phyloP scores from a whole-genome alignment of 2,113 vertebrate species.

The Ceratotherium simum region DNA sequence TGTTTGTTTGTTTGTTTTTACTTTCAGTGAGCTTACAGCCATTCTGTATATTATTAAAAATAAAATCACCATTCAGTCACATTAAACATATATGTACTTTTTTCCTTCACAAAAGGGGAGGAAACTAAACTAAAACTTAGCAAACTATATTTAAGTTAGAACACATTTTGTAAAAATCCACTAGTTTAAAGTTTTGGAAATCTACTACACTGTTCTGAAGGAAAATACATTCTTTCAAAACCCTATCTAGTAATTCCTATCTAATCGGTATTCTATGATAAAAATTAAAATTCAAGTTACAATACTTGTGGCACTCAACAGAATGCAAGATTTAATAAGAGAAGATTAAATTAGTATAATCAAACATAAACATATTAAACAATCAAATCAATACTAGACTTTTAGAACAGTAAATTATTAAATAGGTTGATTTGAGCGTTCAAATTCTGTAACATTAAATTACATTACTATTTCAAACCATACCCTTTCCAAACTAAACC shows the following conservation, averaged over 20 bases:
- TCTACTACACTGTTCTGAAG: slow-evolving; percentile 37
- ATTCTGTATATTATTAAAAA: slow-evolving; percentile 39
- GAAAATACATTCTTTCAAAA: slow-evolving; percentile 45
- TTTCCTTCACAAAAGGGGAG: background rate
- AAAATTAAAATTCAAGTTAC: slow-evolving; percentile 65
- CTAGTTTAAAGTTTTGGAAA: slow-evolving; percentile 23
- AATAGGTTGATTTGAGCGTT: slow-evolving; percentile 39
- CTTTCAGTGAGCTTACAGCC: background rate
- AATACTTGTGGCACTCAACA: slow-evolving; percentile 51
- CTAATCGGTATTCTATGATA: slow-evolving; percentile 15
- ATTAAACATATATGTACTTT: background rate
- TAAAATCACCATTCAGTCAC: slow-evolving; percentile 48
- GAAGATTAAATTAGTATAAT: slow-evolving; percentile 22
- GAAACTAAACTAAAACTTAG: slow-evolving; percentile 44
- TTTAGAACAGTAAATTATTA: slow-evolving; percentile 71
- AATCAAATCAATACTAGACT: slow-evolving; percentile 44
- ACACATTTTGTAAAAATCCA: slow-evolving; percentile 27
- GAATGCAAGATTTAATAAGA: slow-evolving; percentile 30
- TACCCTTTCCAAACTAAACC: slow-evolving; percentile 44
- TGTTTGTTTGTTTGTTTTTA: slow-evolving; percentile 37
- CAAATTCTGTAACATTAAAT: slow-evolving; percentile 46
- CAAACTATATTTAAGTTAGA: slow-evolving; percentile 35
- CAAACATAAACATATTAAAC: slow-evolving; percentile 38
- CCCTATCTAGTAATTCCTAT: slow-evolving; percentile 26
- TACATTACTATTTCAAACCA: slow-evolving; percentile 48